Base-by-base conservation (phyloP, 2,113 vertebrate species). In the Leucopternis melanops region DNA sequence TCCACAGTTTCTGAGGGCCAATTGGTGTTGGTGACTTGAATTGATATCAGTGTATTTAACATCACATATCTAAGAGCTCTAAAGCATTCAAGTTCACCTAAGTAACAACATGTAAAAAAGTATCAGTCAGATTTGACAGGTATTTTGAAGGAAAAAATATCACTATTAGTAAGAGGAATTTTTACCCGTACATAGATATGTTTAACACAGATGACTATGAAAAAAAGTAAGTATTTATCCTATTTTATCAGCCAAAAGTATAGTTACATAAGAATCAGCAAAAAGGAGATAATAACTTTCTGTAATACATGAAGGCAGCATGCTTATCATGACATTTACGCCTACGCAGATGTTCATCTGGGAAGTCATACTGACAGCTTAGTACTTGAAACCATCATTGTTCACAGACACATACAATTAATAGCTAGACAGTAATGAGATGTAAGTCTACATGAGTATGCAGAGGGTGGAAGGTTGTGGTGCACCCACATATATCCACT, bases 261-360 rank as follows among this genome's bases (percentile, higher is more conserved):
- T 82, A 54, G 57, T 97, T 97, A 94, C 44, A 57, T 94, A 97
- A 97, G 94, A 96, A 82, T 81, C 55, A 83, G 71, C 78, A 95
- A 91, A 95, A 88, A 88, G 29, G 52, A 94, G 78, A 84, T 38
- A 94, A 88, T 47, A 97, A 94, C 72, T 92, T 94, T 88, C 77
- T 81, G 44, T 45, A 65, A 95, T 96, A 75, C 77, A 94, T 66
- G 66, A 97, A 98, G 95, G 94, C 96, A 97, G 77, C 40, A 90
- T 96, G 93, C 84, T 92, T 97, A 70, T 97, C 97, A 96, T 96
- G 96, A 94, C 90, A 97, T 97, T 96, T 95, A 97, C 95, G 58
- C 93, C 97, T 93, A 97, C 94, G 94, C 94, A 83, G 93, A 97
- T 93, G 80, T 91, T 97, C 95, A 96, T 82, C 92, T 94, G 90